These are phyloP conservation scores for Pantherophis vulpinus DNA, from an alignment of 2,797 vertebrate genomes.

Conservation along the genomic window DNA sequence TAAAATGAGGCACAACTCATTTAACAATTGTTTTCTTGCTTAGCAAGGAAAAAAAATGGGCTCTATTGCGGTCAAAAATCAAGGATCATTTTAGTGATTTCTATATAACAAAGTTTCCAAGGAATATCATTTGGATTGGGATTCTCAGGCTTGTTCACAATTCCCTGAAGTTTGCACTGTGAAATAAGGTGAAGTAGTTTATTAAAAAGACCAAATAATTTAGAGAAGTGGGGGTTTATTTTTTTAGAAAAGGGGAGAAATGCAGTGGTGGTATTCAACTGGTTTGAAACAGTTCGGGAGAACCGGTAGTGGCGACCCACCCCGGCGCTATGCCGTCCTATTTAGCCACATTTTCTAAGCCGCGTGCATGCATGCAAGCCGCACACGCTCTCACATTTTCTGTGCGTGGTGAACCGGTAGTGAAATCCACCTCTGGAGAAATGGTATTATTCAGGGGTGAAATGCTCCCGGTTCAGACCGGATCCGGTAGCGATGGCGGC, in stretches of 20 bases:
- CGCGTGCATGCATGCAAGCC: no score
- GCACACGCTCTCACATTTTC: no score
- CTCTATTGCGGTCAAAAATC: neutral
- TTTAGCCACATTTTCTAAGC: no score
- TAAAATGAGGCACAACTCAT: neutral
- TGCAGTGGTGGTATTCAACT: no score
- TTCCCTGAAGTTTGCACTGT: neutral
- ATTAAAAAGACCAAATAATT: neutral
- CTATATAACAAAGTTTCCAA: neutral
- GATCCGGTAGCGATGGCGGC: no score
- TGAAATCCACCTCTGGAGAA: no score
- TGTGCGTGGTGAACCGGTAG: no score
- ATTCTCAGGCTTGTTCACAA: neutral
- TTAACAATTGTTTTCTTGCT: neutral
- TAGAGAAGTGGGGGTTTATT: neutral
- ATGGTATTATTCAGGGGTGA: no score
- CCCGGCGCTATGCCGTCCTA: no score
- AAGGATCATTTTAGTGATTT: neutral
- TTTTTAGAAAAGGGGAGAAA: neutral
- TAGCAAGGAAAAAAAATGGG: neutral
- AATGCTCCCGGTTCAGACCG: no score
- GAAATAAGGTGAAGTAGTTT: neutral
- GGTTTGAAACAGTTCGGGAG: no score
- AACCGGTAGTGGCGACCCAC: no score
- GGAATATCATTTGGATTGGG: neutral